phyloP scores from a whole-genome alignment of 1,140 invertebrate species.

The Diploscapter pachys region DNA sequence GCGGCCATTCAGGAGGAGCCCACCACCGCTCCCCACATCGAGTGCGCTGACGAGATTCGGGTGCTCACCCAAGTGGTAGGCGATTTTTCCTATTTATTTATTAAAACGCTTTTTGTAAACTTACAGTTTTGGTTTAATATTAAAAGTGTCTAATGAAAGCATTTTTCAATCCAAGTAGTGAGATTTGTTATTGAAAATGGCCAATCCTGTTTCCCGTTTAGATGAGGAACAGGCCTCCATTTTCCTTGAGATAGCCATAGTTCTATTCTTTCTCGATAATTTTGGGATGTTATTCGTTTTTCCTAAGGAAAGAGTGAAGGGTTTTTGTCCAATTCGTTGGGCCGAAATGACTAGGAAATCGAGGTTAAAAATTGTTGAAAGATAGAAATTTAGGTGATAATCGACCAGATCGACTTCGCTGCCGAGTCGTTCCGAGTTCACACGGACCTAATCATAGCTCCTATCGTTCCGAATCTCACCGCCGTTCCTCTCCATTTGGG shows the following conservation, averaged over 20 bases:
- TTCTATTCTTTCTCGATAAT: neutral
- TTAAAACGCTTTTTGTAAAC: too few relatives aligned
- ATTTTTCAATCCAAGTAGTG: too few relatives aligned
- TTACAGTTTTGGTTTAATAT: too few relatives aligned
- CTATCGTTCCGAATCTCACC: constrained; percentile 5
- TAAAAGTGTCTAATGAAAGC: too few relatives aligned
- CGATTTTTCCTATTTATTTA: neutral
- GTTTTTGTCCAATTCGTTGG: too few relatives aligned
- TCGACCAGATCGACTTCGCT: constrained; percentile 1
- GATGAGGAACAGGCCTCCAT: too few relatives aligned
- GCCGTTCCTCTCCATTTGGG: constrained; percentile 15
- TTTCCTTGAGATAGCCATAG: neutral
- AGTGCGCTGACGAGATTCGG: constrained; percentile 10
- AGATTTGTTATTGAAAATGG: too few relatives aligned
- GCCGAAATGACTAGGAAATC: too few relatives aligned
- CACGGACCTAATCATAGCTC: constrained; percentile 15
- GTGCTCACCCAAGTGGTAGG: constrained; percentile 12
- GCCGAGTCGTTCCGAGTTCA: constrained; percentile 1
- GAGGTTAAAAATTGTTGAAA: too few relatives aligned
- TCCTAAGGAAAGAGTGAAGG: too few relatives aligned
- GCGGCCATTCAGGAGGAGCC: constrained; percentile 7
- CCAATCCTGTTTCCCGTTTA: too few relatives aligned
- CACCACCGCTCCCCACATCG: constrained; percentile 13
- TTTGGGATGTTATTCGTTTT: too few relatives aligned
- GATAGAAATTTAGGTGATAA: constrained; percentile 4